Conservation (phyloP, 2,797 vertebrate species). For the Halcyon leucocephala region DNA sequence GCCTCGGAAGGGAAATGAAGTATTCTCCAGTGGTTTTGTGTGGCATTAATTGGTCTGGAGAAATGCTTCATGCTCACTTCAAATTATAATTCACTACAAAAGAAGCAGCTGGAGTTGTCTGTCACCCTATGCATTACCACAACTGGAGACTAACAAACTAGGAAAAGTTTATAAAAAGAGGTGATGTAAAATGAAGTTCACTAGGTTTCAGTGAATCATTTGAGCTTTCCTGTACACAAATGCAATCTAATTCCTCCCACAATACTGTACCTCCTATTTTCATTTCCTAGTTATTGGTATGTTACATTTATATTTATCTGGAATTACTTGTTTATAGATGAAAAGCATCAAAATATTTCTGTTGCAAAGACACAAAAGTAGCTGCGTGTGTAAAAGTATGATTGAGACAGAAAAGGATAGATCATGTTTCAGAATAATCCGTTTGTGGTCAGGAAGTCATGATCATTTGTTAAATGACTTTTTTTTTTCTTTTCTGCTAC, state of each 20-base stretch:
- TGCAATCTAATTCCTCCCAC: neutral
- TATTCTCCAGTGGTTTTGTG: neutral
- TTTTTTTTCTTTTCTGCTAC: neutral
- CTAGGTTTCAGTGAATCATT: neutral
- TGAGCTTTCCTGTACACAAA: neutral
- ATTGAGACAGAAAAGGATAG: neutral
- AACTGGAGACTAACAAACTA: neutral
- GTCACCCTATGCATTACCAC: neutral
- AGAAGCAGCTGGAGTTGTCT: neutral
- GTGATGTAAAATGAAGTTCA: neutral
- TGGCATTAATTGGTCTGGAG: neutral
- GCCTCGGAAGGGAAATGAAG: neutral
- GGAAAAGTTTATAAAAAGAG: neutral
- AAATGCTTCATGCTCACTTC: neutral
- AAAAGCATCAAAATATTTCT: neutral
- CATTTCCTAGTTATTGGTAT: neutral
- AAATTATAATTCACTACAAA: constrained; percentile 23
- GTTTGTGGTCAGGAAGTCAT: neutral
- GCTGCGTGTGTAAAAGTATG: neutral
- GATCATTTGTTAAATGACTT: neutral
- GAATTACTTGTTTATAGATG: neutral
- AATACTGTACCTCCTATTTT: neutral
- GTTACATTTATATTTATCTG: neutral
- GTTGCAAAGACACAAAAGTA: neutral
- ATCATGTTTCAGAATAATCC: neutral